Evolutionary conservation across 2,113 vertebrate species (phyloP).

Genomic region (Piaya cayana): DNA sequence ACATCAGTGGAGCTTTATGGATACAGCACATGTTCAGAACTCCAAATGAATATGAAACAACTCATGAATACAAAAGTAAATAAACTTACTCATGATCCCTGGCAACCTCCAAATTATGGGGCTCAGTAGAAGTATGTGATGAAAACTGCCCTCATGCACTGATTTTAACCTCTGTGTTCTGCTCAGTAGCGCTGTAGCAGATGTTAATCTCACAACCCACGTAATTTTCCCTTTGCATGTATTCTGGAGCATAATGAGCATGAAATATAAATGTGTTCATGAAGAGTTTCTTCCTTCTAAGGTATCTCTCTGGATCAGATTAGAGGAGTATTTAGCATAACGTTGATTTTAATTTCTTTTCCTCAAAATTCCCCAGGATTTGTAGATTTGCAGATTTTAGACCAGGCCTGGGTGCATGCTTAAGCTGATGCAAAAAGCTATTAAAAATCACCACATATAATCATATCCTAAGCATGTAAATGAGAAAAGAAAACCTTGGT

Average conservation of each 20-base stretch:
- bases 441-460: not conserved
- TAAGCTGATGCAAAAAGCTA: not conserved
- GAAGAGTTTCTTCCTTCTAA: not conserved
- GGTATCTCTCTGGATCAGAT: not conserved
- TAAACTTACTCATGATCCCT: not conserved
- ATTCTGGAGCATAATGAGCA: not conserved
- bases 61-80: not conserved
- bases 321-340: not conserved
- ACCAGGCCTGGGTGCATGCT: not conserved
- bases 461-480: not conserved
- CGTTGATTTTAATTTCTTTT: not conserved
- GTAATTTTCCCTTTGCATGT: not conserved
- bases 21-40: not conserved
- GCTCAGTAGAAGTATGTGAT: not conserved
- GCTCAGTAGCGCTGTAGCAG: not conserved
- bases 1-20: not conserved
- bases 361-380: not conserved
- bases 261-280: not conserved
- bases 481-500: not conserved
- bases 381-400: constrained; percentile 19
- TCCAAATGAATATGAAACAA: not conserved
- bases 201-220: not conserved
- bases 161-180: not conserved
- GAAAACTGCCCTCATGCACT: not conserved
- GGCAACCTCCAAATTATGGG: not conserved